phyloP scores from a whole-genome alignment of 1,140 invertebrate species.

The Odontomachus brunneus region DNA sequence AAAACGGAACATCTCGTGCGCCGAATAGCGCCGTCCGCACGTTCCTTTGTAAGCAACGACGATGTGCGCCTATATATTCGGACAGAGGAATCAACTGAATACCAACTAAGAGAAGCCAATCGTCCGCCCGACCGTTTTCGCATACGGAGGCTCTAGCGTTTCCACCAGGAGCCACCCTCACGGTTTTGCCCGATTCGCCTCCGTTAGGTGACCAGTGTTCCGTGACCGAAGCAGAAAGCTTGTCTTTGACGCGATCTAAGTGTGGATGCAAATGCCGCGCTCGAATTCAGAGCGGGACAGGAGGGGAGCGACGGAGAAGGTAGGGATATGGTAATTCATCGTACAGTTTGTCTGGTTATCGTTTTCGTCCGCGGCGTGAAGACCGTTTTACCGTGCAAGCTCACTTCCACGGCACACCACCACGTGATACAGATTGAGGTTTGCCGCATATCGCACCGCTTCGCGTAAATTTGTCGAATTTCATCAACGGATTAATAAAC shows the following conservation, averaged over 20 bases:
- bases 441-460: too few relatives aligned
- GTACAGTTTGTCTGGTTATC: background rate
- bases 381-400: background rate
- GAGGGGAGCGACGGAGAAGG: too few relatives aligned
- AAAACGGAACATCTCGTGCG: conserved; percentile 48
- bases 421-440: background rate
- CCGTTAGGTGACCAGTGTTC: conserved; percentile 2
- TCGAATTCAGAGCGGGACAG: background rate
- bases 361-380: background rate
- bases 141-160: conserved; percentile 37
- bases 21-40: conserved; percentile 31
- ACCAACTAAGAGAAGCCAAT: conserved; percentile 65
- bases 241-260: conserved; percentile 55
- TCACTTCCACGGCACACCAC: background rate
- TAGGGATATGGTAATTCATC: conserved; percentile 15
- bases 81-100: conserved; percentile 58
- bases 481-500: background rate
- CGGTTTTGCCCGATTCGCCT: conserved; percentile 24
- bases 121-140: conserved; percentile 31
- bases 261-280: conserved; percentile 1
- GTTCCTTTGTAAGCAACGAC: conserved; percentile 41
- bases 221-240: conserved; percentile 52
- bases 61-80: conserved; percentile 24
- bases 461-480: too few relatives aligned
- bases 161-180: conserved; percentile 17